Evolutionary conservation across 37 sponge, comb jelly and placozoan species (phyloP), one percentile per base, ranked within the genome.

Genomic region (Tethya wilhelma): DNA sequence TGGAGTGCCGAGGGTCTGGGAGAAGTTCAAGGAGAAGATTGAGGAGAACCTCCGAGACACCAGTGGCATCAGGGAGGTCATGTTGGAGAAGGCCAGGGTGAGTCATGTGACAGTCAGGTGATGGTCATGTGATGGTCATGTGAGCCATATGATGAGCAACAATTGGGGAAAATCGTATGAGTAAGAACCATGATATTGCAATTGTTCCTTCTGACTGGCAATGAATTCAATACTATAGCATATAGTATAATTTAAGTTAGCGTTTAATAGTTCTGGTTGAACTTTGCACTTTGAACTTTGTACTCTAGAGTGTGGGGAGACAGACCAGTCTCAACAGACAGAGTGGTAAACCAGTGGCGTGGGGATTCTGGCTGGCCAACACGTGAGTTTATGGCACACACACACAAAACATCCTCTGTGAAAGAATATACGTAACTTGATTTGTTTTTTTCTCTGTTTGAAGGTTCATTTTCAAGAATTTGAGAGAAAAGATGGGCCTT

Each of bases 1-100:
- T 67, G 98, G 94, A 29, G 98, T 98, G 28, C 98, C 98, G 17
- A 83, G 96, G 19, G 98, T 98, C 5, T 98, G 98, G 98, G 98
- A 98, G 76, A 98, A 98, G 79, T 79, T 98, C 38, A 90, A 82
- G 59, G 96, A 93, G 19, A 81, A 71, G 33, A 41, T 98, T 26
- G 85, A 95, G 55, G 19, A 28, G 41, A 64, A 83, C 64, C 36
- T 89, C 0, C 64, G 44, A 19, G 83, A 80, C 30, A 31, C 49
- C n/a, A 76, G 38, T 0, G 93, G 93, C 12, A 25, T 87, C 43
- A 92, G 87, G 64, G 85, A 73, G 49, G 8, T 59, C 22, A 42
- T 87, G 33, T 0, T 92, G 56, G 38, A 25, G 1, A 83, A 79
- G 62, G 75, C 89, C 26, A 71, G 71, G 73, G 88, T 87, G 22